phyloP scores from a whole-genome alignment of 2,888 invertebrate genomes.

The Baccha elongata region DNA sequence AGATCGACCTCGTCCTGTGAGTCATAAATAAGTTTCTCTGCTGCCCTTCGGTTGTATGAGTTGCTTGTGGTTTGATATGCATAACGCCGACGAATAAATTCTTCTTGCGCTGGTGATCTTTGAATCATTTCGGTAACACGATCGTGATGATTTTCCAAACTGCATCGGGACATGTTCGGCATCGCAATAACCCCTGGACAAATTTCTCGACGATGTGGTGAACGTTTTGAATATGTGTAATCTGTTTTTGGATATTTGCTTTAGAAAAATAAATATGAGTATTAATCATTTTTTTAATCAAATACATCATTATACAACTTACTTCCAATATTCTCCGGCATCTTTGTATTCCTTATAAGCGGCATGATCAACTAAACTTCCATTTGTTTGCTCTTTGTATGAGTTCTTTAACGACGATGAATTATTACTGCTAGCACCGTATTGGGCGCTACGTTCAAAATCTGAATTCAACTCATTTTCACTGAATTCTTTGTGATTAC shows the following conservation, averaged over 20 bases:
- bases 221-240: slow-evolving; percentile 93
- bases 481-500: slow-evolving; percentile 77
- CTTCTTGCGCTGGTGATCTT: slow-evolving; percentile 79
- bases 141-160: slow-evolving; percentile 85
- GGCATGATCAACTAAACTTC: slow-evolving; percentile 82
- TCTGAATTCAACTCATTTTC: slow-evolving; percentile 79
- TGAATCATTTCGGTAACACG: slow-evolving; percentile 82
- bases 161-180: slow-evolving; percentile 94
- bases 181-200: slow-evolving; percentile 91
- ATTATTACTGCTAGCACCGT: slow-evolving; percentile 43
- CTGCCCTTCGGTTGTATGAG: slow-evolving; percentile 62
- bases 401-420: slow-evolving; percentile 55
- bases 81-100: slow-evolving; percentile 80
- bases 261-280: slow-evolving; percentile 16
- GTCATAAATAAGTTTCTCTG: slow-evolving; percentile 78
- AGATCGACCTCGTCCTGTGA: slow-evolving; percentile 81
- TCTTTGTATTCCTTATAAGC: slow-evolving; percentile 89
- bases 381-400: slow-evolving; percentile 63
- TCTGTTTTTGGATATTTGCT: slow-evolving; percentile 95
- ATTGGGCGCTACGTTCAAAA: slow-evolving; percentile 76
- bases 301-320: slow-evolving; percentile 81
- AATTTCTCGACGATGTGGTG: slow-evolving; percentile 91
- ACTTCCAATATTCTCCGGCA: slow-evolving; percentile 94
- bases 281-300: not conserved
- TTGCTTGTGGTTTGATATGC: slow-evolving; percentile 51